Evolutionary conservation across 2,888 invertebrate genomes (phyloP).

Genomic region (Nemapogon koenigi): DNA sequence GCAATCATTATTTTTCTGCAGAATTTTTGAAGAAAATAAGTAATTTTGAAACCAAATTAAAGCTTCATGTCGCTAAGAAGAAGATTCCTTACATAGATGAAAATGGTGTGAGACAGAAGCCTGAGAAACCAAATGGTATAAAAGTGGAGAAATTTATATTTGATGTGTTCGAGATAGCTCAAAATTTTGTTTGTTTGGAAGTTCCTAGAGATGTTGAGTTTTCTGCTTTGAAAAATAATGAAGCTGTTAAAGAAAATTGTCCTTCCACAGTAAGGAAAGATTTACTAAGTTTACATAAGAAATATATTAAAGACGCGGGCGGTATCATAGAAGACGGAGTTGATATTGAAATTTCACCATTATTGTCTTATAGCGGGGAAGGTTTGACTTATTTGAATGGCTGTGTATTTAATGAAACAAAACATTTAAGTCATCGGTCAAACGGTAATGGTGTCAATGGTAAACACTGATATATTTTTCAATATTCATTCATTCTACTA

Average conservation of each 20-base stretch:
- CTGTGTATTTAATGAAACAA: too few species aligned
- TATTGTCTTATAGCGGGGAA: slow-evolving; percentile 91
- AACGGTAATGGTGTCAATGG: slow-evolving; percentile 47
- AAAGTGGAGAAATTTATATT: slow-evolving; percentile 99
- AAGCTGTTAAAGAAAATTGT: slow-evolving; percentile 87
- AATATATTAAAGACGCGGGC: slow-evolving; percentile 82
- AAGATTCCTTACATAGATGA: slow-evolving; percentile 89
- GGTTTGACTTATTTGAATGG: slow-evolving; percentile 71
- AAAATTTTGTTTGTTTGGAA: slow-evolving; percentile 92
- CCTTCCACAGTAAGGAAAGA: slow-evolving; percentile 86
- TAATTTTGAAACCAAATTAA: slow-evolving; percentile 76
- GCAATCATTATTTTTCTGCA: slow-evolving; percentile 95
- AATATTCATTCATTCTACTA: background rate
- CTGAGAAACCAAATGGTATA: slow-evolving; percentile 89
- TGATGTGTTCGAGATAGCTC: slow-evolving; percentile 95
- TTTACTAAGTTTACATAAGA: slow-evolving; percentile 77
- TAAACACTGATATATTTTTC: slow-evolving; percentile 27
- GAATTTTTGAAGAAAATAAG: slow-evolving; percentile 83
- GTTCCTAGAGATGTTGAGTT: slow-evolving; percentile 92
- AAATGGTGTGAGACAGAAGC: slow-evolving; percentile 73
- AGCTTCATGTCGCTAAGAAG: slow-evolving; percentile 95
- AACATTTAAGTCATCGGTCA: too few species aligned
- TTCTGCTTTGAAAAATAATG: slow-evolving; percentile 95
- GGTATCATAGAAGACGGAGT: slow-evolving; percentile 71
- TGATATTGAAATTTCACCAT: slow-evolving; percentile 90